Evolutionary conservation across 2,888 invertebrate genomes (phyloP).

Genomic region (Sisyra nigra): DNA sequence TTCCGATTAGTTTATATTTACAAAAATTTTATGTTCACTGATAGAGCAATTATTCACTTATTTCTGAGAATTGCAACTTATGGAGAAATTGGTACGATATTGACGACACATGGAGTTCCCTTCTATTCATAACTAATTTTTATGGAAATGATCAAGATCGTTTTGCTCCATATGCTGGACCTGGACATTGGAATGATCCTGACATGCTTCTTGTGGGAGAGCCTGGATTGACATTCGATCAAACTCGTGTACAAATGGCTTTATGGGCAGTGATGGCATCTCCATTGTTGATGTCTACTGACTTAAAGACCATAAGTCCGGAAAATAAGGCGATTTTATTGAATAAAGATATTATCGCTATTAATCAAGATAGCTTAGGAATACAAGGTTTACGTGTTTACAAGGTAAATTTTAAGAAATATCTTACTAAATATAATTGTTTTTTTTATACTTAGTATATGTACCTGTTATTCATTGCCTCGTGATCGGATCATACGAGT

Average conservation of each 20-base stretch:
- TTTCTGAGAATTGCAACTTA: conserved; percentile 36
- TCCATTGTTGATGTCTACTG: conserved; percentile 49
- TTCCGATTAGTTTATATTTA: no score
- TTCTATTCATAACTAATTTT: conserved; percentile 35
- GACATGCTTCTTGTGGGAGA: conserved; percentile 45
- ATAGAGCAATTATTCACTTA: conserved; percentile 34
- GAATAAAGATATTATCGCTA: conserved; percentile 40
- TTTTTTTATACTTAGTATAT: no score
- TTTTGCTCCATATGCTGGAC: conserved; percentile 34
- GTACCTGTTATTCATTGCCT: no score
- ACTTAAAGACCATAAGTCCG: conserved; percentile 36
- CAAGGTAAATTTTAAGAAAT: no score
- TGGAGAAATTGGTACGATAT: conserved; percentile 46
- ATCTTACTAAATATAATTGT: no score
- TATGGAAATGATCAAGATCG: conserved; percentile 38
- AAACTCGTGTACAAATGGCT: conserved; percentile 51
- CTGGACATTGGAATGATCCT: conserved; percentile 48
- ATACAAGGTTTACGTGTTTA: conserved; percentile 32
- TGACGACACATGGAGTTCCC: conserved; percentile 36
- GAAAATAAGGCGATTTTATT: conserved; percentile 41
- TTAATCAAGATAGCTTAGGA: conserved; percentile 48
- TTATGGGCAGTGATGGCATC: conserved; percentile 53
- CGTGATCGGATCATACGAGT: no score
- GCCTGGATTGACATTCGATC: conserved; percentile 39
- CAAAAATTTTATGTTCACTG: no score